Evolutionary conservation across 92 coral and sea anemone species (phyloP).

Genomic region (Porites cylindrica): DNA sequence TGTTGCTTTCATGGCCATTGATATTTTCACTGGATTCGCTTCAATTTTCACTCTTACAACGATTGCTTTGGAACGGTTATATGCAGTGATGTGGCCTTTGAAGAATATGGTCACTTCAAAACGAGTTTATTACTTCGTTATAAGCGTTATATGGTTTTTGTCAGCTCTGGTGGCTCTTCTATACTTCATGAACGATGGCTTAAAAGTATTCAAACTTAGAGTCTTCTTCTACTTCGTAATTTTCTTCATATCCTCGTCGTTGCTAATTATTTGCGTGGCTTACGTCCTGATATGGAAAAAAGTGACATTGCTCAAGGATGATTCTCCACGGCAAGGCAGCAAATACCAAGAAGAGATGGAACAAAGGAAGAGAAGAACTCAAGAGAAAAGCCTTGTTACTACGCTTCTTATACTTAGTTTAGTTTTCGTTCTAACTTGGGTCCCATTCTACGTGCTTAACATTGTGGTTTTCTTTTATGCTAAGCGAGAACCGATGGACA

Average conservation of each 20-base stretch:
- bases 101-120: conserved; percentile 68
- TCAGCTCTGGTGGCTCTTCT: conserved; percentile 66
- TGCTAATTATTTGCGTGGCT: conserved; percentile 74
- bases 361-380: conserved; percentile 38
- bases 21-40: conserved; percentile 85
- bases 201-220: conserved; percentile 63
- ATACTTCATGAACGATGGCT: conserved; percentile 66
- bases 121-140: conserved; percentile 61
- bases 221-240: conserved; percentile 80
- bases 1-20: conserved; percentile 72
- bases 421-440: conserved; percentile 84
- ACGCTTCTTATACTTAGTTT: conserved; percentile 78
- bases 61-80: conserved; percentile 78
- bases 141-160: conserved; percentile 72
- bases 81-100: conserved; percentile 79
- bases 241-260: conserved; percentile 66
- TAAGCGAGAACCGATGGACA: conserved; percentile 19
- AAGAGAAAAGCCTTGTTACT: conserved; percentile 60
- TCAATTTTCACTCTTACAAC: conserved; percentile 80
- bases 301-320: conserved; percentile 32
- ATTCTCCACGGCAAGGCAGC: conserved; percentile 2
- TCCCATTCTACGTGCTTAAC: conserved; percentile 81
- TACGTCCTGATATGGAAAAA: conserved; percentile 78
- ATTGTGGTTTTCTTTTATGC: conserved; percentile 75
- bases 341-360: conserved; percentile 1